Base-by-base conservation (phyloP, 2,113 vertebrate species). In the Hippolais icterina region DNA sequence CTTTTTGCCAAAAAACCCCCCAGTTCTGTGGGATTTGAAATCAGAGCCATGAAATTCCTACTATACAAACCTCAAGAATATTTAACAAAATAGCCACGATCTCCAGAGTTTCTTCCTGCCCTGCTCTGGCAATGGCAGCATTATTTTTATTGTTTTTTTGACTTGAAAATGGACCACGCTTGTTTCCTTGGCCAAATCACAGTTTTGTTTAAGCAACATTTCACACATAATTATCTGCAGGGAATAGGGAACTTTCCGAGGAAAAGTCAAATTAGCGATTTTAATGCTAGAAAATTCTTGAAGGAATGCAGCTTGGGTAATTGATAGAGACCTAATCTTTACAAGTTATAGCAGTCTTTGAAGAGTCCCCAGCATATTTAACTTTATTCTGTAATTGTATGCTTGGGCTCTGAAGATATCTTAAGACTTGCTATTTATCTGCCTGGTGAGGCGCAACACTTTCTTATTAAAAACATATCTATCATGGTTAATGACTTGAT, bases 401-500 rank as follows among this genome's bases (percentile, higher is more conserved):
- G 77, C 94, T 95, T 17, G 64, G 93, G 94, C 97, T 98, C 97
- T 72, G 92, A 96, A 97, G 97, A 97, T 98, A 94, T 97, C 98
- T 97, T 97, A 97, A 98, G 97, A 94, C 97, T 96, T 68, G 77
- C 98, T 98, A 97, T 98, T 98, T 98, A 98, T 98, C 98, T 89
- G 97, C 98, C 98, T 97, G 97, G 98, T 75, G 98, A 98, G 98
- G 98, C 98, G 78, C 97, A 98, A 98, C 98, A 98, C 97, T 98
- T 97, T 98, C 97, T 98, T 98, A 98, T 98, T 98, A 98, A 98
- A 98, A 98, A 97, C 98, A 96, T 98, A 98, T 98, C 98, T 98
- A 98, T 98, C 98, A 98, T 97, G 97, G 98, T 97, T 98, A 98
- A 98, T 98, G 98, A 98, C 98, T 98, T 98, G 98, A 98, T 98